Evolutionary conservation across 2,797 vertebrate genomes (phyloP).

Genomic region (Manis javanica): DNA sequence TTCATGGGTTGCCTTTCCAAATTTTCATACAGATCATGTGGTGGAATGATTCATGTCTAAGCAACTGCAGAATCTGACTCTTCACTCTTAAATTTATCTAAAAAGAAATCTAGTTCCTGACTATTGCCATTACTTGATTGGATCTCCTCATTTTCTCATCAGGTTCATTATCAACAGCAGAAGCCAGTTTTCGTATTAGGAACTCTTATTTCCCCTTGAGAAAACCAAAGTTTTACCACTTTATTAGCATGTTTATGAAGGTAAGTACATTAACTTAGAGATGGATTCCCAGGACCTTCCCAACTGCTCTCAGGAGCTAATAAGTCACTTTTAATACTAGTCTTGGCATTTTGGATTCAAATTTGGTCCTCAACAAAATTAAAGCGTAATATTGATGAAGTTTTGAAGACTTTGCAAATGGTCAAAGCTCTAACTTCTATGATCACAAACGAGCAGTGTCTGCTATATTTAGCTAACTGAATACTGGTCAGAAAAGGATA

Average conservation of each 20-base stretch:
- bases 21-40: not conserved
- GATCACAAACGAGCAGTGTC: not conserved
- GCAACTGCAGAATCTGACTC: not conserved
- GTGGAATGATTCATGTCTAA: not conserved
- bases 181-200: conserved; percentile 3
- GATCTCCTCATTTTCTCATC: not conserved
- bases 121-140: not conserved
- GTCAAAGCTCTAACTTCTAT: not conserved
- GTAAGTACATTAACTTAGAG: not conserved
- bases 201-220: not conserved
- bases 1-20: not conserved
- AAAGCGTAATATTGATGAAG: not conserved
- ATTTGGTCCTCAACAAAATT: not conserved
- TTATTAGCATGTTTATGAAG: not conserved
- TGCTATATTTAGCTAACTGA: not conserved
- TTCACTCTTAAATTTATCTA: not conserved
- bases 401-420: not conserved
- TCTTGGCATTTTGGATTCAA: not conserved
- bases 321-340: not conserved
- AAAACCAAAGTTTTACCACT: not conserved
- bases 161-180: not conserved
- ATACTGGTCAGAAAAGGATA: not conserved
- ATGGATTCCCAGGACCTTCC: not conserved
- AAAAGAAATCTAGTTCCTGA: not conserved
- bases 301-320: not conserved